A percentile compares a stretch with the other conserved stretches of the same genome.
These are phyloP conservation scores for Apamea epomidion DNA, from an alignment of 2,888 invertebrate genomes.

Conservation along the genomic window DNA sequence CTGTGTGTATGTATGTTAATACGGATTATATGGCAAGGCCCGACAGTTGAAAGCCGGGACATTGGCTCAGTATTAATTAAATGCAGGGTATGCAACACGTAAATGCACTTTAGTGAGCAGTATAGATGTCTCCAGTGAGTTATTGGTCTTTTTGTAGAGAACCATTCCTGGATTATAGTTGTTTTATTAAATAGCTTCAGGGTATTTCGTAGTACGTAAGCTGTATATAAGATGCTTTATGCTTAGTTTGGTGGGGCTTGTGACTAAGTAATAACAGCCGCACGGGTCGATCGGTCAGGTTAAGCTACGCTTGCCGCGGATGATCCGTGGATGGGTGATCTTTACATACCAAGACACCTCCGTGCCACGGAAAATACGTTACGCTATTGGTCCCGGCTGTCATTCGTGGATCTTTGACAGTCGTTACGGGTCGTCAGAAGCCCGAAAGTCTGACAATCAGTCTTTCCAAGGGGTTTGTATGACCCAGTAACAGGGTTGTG, in stretches of 20 bases:
- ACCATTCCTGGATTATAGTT: conserved; percentile 26
- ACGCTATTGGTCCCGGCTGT: too few species aligned
- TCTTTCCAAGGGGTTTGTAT: too few species aligned
- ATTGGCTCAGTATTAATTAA: conserved; percentile 73
- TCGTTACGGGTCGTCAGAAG: too few species aligned
- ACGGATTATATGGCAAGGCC: conserved; percentile 69
- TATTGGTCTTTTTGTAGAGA: conserved; percentile 52
- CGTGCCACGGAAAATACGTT: too few species aligned
- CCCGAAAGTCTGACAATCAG: too few species aligned
- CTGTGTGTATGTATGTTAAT: conserved; percentile 64
- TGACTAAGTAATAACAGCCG: too few species aligned
- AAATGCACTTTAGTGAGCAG: conserved; percentile 72
- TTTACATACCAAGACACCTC: too few species aligned
- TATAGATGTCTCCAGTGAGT: conserved; percentile 58
- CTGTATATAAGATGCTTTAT: conserved; percentile 4
- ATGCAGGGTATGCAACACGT: conserved; percentile 75
- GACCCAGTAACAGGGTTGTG: too few species aligned
- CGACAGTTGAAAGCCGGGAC: conserved; percentile 70
- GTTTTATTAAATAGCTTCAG: conserved; percentile 44
- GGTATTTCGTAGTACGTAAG: conserved; percentile 15
- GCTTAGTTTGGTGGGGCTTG: background rate
- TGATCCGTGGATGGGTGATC: too few species aligned
- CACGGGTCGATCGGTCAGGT: too few species aligned
- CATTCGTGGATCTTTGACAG: too few species aligned
- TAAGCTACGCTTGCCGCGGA: too few species aligned